Percentiles rank a stretch among this genome's conserved stretches.
phyloP scores from a whole-genome alignment of 2,113 vertebrate genomes.

The Ceyx margarethae region DNA sequence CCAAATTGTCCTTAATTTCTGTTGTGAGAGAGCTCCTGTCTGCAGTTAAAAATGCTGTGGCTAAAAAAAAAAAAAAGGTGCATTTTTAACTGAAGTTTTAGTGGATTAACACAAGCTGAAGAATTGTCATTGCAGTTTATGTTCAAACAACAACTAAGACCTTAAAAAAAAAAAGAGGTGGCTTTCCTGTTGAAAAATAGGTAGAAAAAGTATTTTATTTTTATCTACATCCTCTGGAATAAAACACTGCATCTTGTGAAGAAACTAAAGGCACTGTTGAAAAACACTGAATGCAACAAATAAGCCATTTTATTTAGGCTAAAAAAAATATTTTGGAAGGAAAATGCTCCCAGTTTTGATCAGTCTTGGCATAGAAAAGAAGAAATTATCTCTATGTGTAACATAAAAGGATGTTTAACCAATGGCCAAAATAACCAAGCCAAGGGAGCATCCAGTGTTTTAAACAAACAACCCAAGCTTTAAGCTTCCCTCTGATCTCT shows the following conservation, averaged over 20 bases:
- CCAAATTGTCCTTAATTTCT: neutral
- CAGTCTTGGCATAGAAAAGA: neutral
- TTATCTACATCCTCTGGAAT: neutral
- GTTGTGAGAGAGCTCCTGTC: neutral
- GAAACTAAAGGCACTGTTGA: neutral
- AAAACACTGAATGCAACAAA: slow-evolving; percentile 8
- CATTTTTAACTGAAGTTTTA: neutral
- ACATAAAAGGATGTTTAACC: slow-evolving; percentile 4
- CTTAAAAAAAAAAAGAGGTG: neutral
- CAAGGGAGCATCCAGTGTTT: slow-evolving; percentile 13
- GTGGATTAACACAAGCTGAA: neutral
- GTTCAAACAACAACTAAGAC: neutral
- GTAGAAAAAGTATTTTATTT: neutral
- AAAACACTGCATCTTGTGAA: neutral
- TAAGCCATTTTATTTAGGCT: neutral
- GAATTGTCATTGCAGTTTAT: neutral
- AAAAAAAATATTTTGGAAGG: neutral
- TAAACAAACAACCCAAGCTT: neutral
- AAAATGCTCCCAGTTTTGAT: neutral
- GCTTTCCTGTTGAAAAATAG: neutral
- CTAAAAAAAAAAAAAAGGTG: neutral
- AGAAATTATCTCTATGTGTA: slow-evolving; percentile 10
- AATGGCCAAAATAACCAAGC: slow-evolving; percentile 20
- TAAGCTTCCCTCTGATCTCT: slow-evolving; percentile 37
- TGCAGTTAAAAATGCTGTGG: neutral